phyloP scores from a whole-genome alignment of 2,113 vertebrate species.

The Callithrix jacchus region DNA sequence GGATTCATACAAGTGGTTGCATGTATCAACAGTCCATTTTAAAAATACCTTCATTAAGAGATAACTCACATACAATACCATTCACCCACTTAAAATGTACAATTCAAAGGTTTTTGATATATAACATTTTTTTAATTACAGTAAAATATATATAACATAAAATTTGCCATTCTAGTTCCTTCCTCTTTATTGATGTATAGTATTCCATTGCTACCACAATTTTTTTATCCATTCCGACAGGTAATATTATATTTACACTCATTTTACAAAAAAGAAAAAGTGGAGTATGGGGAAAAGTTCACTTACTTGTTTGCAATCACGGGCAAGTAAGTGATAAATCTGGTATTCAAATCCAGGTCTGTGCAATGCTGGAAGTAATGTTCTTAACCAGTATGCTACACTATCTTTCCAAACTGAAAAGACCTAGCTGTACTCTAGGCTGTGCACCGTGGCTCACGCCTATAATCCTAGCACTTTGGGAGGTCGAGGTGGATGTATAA shows the following conservation, averaged over 20 bases:
- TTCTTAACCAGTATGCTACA: not conserved
- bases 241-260: not conserved
- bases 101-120: not conserved
- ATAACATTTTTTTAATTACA: slow-evolving; percentile 35
- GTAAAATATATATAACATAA: slow-evolving; percentile 4
- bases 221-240: slow-evolving; percentile 26
- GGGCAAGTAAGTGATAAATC: not conserved
- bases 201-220: not conserved
- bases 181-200: not conserved
- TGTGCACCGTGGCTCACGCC: no score
- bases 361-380: not conserved
- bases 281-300: not conserved
- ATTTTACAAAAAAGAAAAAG: slow-evolving; percentile 39
- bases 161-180: not conserved
- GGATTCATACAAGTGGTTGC: slow-evolving; percentile 23
- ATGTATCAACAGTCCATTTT: not conserved
- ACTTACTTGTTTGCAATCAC: not conserved
- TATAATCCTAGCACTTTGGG: no score
- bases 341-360: not conserved
- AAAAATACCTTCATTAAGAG: slow-evolving; percentile 38
- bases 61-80: slow-evolving; percentile 31
- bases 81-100: slow-evolving; percentile 33
- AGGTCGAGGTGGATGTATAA: no score
- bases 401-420: slow-evolving; percentile 19
- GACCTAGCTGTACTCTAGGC: not conserved